Percentiles rank a stretch among this genome's conserved stretches.
Evolutionary conservation across 1,140 invertebrate genomes (phyloP).

Genomic region (Bombus balteatus): DNA sequence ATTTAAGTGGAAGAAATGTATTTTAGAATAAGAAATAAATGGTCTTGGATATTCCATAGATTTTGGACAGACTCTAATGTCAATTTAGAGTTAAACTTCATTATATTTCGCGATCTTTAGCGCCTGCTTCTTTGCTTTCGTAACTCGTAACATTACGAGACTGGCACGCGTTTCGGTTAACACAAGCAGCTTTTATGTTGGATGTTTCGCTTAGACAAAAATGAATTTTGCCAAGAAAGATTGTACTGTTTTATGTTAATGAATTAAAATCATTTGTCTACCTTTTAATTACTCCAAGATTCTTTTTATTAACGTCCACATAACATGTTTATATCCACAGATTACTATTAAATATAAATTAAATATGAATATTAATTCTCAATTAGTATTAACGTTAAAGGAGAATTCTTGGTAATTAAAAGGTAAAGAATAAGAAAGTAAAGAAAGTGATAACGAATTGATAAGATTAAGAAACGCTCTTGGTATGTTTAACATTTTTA

Average conservation of each 20-base stretch:
- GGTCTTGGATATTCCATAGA: neutral
- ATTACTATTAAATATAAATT: neutral
- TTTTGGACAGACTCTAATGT: neutral
- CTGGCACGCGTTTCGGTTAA: neutral
- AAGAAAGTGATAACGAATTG: conserved; percentile 17
- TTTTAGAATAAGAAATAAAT: neutral
- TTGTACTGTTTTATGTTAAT: neutral
- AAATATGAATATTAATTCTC: neutral
- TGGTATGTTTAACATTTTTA: neutral
- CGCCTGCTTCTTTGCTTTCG: conserved; percentile 13
- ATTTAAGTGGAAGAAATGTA: neutral
- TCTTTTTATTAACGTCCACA: neutral
- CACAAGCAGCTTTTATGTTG: neutral
- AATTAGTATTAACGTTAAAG: neutral
- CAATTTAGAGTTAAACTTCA: neutral
- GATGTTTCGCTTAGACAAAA: neutral
- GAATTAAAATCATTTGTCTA: neutral
- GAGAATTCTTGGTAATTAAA: neutral
- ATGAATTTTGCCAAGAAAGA: neutral
- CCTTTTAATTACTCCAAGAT: neutral
- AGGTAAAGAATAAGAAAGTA: neutral
- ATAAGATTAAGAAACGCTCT: neutral
- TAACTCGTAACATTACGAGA: neutral
- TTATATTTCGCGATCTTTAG: neutral
- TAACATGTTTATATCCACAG: neutral